Percentiles rank a stretch among this genome's conserved stretches.
Conservation (phyloP, 2,797 vertebrate species). For the Esox masquinongy region DNA sequence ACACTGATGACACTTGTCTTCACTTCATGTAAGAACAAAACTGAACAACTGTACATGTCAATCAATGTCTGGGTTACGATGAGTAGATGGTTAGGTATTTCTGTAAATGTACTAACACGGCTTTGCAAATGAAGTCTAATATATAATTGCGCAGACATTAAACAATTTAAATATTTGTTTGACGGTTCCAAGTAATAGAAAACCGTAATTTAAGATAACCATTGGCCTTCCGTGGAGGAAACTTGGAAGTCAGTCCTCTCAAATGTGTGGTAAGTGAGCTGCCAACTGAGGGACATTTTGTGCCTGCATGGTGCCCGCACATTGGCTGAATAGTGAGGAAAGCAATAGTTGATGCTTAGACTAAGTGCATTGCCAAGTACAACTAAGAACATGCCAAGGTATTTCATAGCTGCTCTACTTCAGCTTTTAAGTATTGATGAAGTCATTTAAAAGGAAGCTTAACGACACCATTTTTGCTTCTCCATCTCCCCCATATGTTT, state of each 20-base stretch:
- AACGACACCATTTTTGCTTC: background rate
- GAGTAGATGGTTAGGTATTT: background rate
- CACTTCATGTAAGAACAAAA: background rate
- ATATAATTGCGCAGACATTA: background rate
- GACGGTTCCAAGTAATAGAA: background rate
- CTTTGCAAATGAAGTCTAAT: background rate
- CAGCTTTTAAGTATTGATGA: background rate
- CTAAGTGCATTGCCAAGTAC: background rate
- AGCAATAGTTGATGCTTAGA: background rate
- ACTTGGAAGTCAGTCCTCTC: background rate
- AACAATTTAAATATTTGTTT: background rate
- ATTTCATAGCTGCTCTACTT: background rate
- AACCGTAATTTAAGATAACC: background rate
- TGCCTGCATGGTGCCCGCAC: too few relatives aligned
- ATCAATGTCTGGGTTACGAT: background rate
- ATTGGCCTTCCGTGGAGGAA: background rate
- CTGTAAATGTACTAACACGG: background rate
- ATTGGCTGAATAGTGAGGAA: background rate
- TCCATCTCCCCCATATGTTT: background rate
- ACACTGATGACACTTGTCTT: background rate
- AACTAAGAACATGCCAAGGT: background rate
- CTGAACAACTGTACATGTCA: background rate
- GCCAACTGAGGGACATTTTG: conserved; percentile 7
- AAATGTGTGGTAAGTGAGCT: background rate
- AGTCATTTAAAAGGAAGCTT: background rate